Base-by-base conservation (phyloP, 1,140 invertebrate genomes). In the Phymorhynchus buccinoides region DNA sequence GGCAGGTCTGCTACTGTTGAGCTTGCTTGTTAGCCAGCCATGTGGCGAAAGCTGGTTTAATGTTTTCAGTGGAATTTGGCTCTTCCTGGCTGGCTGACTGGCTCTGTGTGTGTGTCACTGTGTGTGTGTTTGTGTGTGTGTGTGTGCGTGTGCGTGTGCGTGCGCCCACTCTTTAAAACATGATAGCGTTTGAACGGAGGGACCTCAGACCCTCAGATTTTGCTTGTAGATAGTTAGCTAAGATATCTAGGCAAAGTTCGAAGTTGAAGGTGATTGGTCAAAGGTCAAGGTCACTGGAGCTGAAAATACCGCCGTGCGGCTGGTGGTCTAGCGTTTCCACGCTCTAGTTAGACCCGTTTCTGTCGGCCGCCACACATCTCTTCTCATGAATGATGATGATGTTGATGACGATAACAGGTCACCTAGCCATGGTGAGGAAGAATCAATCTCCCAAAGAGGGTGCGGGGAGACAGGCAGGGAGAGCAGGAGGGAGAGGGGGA, bases 381-480 rank as follows among this genome's bases (percentile, higher is more conserved):
- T 37, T 3, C 32, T 75, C 32, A 30, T 75, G 35, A 75, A 7
- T 6, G 39, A 37, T 37, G 30, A 75, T 18, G 71, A 75, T 75
- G 71, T 37, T 30, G 32, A 30, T 3, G 35, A 75, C n/a, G 71
- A 75, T 41, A 3, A 18, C 75, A 78, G 75, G 41, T 78, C 75
- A 78, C 39, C 39, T 78, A 6, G 75, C 75, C 41, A 27, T 78
- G 39, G 75, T 78, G 41, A 30, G 75, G 41, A 78, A 78, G 30
- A 78, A n/a, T 14, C 12, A n/a, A 2, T 35, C 75, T 7, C 75
- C 75, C 16, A 35, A 14, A 3, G 27, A 27, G n/a, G n/a, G n/a
- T n/a, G 18, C 44, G 44, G 44, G 18, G 18, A 48, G 7, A 68
- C 7, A 27, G 27, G 27, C 7, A 1, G 30, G 16, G 7, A 27